Conservation (phyloP, 2,797 vertebrate species). For the Naso thynnoides region DNA sequence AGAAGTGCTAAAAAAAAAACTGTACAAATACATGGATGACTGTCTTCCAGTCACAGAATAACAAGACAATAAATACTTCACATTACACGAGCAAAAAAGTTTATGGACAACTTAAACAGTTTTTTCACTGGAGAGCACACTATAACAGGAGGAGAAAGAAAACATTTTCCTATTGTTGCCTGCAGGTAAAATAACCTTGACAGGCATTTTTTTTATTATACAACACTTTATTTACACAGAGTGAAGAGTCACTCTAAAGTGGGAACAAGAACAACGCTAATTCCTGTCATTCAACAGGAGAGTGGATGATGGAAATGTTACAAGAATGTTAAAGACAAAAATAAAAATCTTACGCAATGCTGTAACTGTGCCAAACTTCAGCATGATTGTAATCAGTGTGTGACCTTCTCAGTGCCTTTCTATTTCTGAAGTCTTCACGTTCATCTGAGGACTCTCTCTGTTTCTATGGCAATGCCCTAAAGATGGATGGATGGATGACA, state of each 20-base stretch:
- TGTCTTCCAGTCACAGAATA: no score
- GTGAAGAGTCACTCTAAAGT: background rate
- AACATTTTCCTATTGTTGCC: background rate
- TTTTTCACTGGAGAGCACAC: background rate
- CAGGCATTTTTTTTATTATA: slow-evolving; percentile 14
- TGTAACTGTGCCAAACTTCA: slow-evolving; percentile 16
- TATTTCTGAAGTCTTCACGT: slow-evolving; percentile 9
- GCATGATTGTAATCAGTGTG: slow-evolving; percentile 18
- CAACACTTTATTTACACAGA: background rate
- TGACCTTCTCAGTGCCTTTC: slow-evolving; percentile 12
- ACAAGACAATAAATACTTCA: no score
- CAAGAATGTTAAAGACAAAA: background rate
- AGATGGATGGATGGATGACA: no score
- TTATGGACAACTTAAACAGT: no score
- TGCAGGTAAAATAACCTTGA: slow-evolving; percentile 11
- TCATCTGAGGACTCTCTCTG: slow-evolving; percentile 31
- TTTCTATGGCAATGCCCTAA: slow-evolving; percentile 47
- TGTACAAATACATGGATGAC: no score
- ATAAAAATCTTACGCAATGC: background rate
- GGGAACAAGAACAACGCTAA: background rate
- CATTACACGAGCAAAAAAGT: no score
- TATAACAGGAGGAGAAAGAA: background rate
- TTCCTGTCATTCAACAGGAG: background rate
- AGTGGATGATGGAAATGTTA: slow-evolving; percentile 8
- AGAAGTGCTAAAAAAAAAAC: no score